Conservation (phyloP, 1,140 invertebrate genomes). For the Armadillidium nasatum region DNA sequence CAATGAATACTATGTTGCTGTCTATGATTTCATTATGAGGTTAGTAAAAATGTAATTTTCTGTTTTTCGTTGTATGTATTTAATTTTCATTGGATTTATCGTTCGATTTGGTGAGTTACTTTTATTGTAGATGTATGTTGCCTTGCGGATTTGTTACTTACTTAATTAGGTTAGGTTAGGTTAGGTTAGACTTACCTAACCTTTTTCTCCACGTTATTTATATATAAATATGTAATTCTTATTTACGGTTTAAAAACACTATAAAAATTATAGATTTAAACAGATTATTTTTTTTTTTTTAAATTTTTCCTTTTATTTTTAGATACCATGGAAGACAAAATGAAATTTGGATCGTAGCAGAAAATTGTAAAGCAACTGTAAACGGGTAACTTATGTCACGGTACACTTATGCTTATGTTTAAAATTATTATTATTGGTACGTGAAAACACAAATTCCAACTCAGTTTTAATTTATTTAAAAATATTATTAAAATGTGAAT, state of each 20-base stretch:
- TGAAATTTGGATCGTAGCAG: slow-evolving; percentile 48
- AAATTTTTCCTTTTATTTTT: background rate
- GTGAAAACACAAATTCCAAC: too few species aligned
- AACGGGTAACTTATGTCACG: slow-evolving; percentile 30
- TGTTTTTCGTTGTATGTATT: background rate
- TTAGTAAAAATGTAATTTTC: too few species aligned
- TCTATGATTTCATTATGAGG: slow-evolving; percentile 47
- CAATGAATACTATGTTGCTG: slow-evolving; percentile 46
- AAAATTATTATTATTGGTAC: too few species aligned
- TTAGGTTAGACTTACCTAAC: too few species aligned
- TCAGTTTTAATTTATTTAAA: too few species aligned
- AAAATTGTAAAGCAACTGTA: slow-evolving; percentile 43
- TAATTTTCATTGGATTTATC: background rate
- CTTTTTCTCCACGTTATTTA: too few species aligned
- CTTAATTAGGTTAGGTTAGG: background rate
- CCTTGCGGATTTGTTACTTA: background rate
- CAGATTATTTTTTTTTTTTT: too few species aligned
- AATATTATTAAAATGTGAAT: too few species aligned
- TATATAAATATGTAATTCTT: too few species aligned
- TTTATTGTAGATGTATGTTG: background rate
- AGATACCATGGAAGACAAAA: slow-evolving; percentile 47
- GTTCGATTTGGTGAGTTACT: background rate
- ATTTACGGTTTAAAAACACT: too few species aligned
- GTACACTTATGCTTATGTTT: too few species aligned
- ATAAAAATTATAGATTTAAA: too few species aligned